These are phyloP conservation scores for Litoditis marina DNA, from an alignment of 2,888 invertebrate genomes.

Conservation along the genomic window DNA sequence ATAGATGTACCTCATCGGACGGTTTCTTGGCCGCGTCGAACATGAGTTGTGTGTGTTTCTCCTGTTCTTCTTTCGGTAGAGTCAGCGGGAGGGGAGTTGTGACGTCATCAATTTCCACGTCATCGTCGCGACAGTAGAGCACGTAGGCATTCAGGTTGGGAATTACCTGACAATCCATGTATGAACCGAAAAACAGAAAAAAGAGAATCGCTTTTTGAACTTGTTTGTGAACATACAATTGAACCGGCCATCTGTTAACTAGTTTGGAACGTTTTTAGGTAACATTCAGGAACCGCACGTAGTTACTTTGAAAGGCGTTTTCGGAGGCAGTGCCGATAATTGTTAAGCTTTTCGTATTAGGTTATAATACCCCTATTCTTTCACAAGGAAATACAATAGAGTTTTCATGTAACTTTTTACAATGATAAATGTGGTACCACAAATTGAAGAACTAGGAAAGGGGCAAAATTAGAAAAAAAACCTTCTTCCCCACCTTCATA, in stretches of 20 bases:
- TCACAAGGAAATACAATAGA: not conserved
- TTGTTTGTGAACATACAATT: too few relatives aligned
- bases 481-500: constrained; percentile 17
- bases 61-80: constrained; percentile 20
- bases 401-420: not conserved
- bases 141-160: constrained; percentile 30
- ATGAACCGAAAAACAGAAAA: not conserved
- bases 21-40: constrained; percentile 19
- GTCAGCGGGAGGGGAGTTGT: not conserved
- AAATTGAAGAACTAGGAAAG: not conserved
- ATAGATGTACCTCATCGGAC: not conserved
- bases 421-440: too few relatives aligned
- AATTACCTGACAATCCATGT: constrained; percentile 3
- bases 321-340: too few relatives aligned
- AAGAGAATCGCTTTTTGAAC: too few relatives aligned
- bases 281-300: too few relatives aligned
- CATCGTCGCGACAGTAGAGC: constrained; percentile 17
- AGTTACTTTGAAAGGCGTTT: too few relatives aligned
- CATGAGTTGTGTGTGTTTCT: constrained; percentile 23
- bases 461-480: too few relatives aligned
- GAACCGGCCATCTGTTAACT: too few relatives aligned
- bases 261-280: too few relatives aligned
- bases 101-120: not conserved
- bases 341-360: too few relatives aligned
- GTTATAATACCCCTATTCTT: not conserved